Evolutionary conservation across 2,113 vertebrate genomes (phyloP).

Genomic region (Raja brachyura): DNA sequence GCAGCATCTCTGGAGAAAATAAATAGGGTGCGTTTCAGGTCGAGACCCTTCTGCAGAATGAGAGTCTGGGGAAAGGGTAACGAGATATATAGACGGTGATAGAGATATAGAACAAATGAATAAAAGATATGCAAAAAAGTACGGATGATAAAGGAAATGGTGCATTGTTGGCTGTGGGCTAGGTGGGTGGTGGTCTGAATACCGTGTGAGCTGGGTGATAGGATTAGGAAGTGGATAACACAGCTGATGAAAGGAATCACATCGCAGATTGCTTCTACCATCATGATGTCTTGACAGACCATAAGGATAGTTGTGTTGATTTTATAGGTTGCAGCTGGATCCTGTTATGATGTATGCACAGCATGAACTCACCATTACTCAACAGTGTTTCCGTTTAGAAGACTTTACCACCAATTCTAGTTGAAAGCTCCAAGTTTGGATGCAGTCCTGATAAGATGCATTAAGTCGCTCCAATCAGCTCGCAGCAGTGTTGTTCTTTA

Average conservation of each 20-base stretch:
- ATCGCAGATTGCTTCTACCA: slow-evolving; percentile 48
- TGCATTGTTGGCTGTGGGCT: too few relatives aligned
- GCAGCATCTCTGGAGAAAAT: too few relatives aligned
- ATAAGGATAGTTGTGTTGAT: not conserved
- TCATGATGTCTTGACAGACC: slow-evolving; percentile 1
- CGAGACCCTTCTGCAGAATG: too few relatives aligned
- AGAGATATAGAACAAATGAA: too few relatives aligned
- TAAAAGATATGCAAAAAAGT: too few relatives aligned
- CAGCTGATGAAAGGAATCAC: slow-evolving; percentile 52
- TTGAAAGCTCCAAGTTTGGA: not conserved
- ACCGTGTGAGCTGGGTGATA: not conserved
- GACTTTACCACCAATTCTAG: not conserved
- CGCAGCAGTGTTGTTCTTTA: not conserved
- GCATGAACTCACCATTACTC: too few relatives aligned
- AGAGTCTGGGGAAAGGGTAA: too few relatives aligned
- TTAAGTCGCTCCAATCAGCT: not conserved
- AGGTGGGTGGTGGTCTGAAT: not conserved
- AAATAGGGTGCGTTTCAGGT: too few relatives aligned
- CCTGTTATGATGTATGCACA: slow-evolving; percentile 51
- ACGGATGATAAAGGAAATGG: too few relatives aligned
- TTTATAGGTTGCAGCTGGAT: slow-evolving; percentile 25
- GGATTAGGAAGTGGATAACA: slow-evolving; percentile 49
- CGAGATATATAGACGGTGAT: too few relatives aligned
- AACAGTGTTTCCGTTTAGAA: too few relatives aligned
- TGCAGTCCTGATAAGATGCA: not conserved